Conservation (phyloP, 2,888 invertebrate genomes). For the Pyrochroa serraticornis region DNA sequence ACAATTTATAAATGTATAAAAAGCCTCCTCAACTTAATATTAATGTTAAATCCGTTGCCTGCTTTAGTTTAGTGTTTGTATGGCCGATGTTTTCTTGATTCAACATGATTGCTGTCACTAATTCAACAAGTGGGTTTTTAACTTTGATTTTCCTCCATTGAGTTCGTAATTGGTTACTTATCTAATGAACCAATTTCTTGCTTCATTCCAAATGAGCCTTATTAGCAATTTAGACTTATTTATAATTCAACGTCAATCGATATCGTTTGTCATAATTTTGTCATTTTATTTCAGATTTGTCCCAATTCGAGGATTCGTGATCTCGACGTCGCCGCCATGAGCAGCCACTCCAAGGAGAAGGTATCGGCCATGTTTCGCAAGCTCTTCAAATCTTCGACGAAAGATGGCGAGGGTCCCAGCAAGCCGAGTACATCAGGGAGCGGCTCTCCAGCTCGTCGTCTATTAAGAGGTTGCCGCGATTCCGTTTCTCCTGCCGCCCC, state of each 20-base stretch:
- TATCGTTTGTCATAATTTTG: neutral
- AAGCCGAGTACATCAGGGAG: conserved; percentile 58
- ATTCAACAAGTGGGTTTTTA: too few species aligned
- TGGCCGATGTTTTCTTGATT: too few species aligned
- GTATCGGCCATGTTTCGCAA: conserved; percentile 81
- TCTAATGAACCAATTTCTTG: too few species aligned
- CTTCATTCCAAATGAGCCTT: neutral
- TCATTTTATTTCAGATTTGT: neutral
- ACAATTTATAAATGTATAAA: too few species aligned
- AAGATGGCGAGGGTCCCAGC: conserved; percentile 65
- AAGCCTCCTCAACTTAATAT: too few species aligned
- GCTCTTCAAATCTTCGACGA: conserved; percentile 74
- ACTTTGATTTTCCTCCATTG: too few species aligned
- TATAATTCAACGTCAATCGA: neutral
- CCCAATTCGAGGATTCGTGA: neutral
- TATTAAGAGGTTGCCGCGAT: conserved; percentile 53
- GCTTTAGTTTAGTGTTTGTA: too few species aligned
- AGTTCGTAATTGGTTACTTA: too few species aligned
- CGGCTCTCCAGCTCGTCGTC: conserved; percentile 56
- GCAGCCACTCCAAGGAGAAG: conserved; percentile 81
- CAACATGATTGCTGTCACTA: too few species aligned
- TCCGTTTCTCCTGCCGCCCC: conserved; percentile 53
- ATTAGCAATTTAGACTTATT: neutral
- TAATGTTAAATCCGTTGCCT: too few species aligned
- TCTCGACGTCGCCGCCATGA: conserved; percentile 60